Percentiles rank a stretch among this genome's conserved stretches.
Conservation (phyloP, 2,113 vertebrate species). For the Dipodomys stephensi region DNA sequence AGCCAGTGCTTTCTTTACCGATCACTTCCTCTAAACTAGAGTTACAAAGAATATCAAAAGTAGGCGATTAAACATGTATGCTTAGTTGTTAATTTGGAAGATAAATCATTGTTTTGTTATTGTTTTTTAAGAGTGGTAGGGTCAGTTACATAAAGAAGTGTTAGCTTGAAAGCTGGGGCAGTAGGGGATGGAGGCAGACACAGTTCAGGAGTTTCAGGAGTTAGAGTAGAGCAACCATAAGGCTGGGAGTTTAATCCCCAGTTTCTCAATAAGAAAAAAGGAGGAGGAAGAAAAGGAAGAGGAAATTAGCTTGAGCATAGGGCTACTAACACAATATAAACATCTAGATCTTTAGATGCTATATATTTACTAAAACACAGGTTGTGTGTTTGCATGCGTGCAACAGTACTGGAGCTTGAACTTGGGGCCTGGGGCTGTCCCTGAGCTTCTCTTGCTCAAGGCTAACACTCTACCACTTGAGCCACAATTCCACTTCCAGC, state of each 20-base stretch:
- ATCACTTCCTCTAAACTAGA: conserved; percentile 51
- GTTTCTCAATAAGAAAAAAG: no score
- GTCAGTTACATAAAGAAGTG: conserved; percentile 41
- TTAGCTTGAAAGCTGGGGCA: not conserved
- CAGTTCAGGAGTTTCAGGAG: no score
- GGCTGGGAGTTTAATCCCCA: no score
- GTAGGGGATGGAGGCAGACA: no score
- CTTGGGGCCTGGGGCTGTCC: no score
- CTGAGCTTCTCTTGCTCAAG: no score
- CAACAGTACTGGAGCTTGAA: no score
- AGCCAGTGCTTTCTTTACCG: conserved; percentile 52
- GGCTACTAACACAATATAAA: conserved; percentile 29
- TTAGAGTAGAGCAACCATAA: no score
- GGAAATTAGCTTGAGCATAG: not conserved
- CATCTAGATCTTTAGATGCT: conserved; percentile 50
- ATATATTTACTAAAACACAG: not conserved
- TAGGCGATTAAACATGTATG: not conserved
- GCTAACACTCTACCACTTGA: no score
- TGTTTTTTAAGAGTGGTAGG: conserved; percentile 39
- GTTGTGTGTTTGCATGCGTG: not conserved
- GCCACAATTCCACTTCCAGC: no score
- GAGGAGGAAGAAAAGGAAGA: no score
- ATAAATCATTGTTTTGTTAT: conserved; percentile 62
- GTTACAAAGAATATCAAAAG: conserved; percentile 52
- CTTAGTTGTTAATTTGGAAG: conserved; percentile 67